phyloP scores from a whole-genome alignment of 2,888 invertebrate genomes.

The Spisula subtruncata region DNA sequence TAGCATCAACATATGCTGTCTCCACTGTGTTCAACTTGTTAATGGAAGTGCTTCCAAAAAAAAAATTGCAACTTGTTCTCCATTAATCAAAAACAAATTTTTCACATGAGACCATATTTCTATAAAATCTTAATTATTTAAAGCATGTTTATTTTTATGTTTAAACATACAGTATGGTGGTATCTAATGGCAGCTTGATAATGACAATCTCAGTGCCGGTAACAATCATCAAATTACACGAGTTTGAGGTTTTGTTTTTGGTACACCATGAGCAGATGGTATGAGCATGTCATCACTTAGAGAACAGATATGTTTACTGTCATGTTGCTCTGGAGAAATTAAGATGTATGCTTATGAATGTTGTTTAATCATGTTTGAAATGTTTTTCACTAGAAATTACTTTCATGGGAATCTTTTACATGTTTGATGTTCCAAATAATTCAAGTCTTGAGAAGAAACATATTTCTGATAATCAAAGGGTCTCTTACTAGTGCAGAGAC shows the following conservation, averaged over 20 bases:
- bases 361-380: slow-evolving; percentile 46
- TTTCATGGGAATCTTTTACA: slow-evolving; percentile 40
- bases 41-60: neutral
- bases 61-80: neutral
- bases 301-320: slow-evolving; percentile 44
- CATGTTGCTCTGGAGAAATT: slow-evolving; percentile 35
- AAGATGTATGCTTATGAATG: slow-evolving; percentile 43
- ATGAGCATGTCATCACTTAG: slow-evolving; percentile 44
- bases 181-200: slow-evolving; percentile 13
- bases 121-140: slow-evolving; percentile 21
- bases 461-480: slow-evolving; percentile 37
- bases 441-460: slow-evolving; percentile 27
- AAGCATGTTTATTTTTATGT: neutral
- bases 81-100: slow-evolving; percentile 1
- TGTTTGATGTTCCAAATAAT: slow-evolving; percentile 43
- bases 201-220: neutral
- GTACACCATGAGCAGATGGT: slow-evolving; percentile 37
- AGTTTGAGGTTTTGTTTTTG: neutral
- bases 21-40: neutral
- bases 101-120: neutral
- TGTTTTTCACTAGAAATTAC: slow-evolving; percentile 27
- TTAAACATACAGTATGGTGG: slow-evolving; percentile 1
- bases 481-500: slow-evolving; percentile 32
- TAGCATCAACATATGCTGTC: no score
- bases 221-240: neutral